These are phyloP conservation scores for Malurus alboscapulatus DNA, from an alignment of 2,113 vertebrate genomes.

Conservation along the genomic window DNA sequence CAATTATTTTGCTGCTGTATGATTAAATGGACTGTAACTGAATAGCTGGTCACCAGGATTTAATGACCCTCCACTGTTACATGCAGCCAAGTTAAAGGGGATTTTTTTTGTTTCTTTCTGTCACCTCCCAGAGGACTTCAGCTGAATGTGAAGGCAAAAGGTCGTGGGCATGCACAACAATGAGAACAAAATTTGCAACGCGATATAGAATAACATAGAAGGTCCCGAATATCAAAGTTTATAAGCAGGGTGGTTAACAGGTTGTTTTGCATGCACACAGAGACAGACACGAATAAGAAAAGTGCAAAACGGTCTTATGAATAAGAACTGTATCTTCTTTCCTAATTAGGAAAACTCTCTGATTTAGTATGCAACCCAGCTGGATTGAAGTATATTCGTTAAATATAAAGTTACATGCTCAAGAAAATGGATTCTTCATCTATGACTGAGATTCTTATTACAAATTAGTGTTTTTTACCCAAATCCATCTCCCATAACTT, in stretches of 20 bases:
- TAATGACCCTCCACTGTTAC: conserved; percentile 1
- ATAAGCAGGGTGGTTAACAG: not conserved
- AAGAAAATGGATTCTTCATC: not conserved
- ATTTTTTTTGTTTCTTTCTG: not conserved
- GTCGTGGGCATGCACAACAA: not conserved
- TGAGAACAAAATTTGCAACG: not conserved
- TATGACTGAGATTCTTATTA: not conserved
- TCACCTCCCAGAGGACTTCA: not conserved
- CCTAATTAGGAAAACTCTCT: not conserved
- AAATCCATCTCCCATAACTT: not conserved
- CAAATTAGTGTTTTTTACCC: not conserved
- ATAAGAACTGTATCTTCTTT: not conserved
- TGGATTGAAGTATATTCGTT: not conserved
- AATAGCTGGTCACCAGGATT: conserved; percentile 14
- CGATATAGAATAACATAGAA: not conserved
- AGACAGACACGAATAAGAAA: not conserved
- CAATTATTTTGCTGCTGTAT: conserved; percentile 44
- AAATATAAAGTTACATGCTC: not conserved
- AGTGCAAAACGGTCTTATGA: not conserved
- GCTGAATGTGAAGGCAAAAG: conserved; percentile 4
- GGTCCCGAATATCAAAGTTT: not conserved
- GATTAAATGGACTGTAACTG: conserved; percentile 41
- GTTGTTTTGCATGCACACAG: not conserved
- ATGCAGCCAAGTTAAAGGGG: not conserved
- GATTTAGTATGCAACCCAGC: not conserved